These are phyloP conservation scores for Poeciliopsis paucimaculata DNA, from an alignment of 2,797 vertebrate species.

Conservation along the genomic window DNA sequence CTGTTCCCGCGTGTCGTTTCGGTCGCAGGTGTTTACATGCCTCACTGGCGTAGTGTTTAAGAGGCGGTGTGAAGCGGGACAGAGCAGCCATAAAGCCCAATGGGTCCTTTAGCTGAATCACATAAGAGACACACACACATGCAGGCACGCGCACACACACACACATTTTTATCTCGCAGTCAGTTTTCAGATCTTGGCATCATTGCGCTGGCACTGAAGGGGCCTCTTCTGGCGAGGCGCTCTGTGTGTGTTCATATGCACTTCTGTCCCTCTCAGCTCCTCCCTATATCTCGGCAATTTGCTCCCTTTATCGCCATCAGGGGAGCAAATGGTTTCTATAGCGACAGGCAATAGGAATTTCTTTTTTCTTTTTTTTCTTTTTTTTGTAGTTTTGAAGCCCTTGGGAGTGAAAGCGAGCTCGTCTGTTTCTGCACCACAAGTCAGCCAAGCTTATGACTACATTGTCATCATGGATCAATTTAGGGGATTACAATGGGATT, in stretches of 20 bases:
- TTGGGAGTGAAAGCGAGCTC: slow-evolving; percentile 4
- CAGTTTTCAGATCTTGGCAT: slow-evolving; percentile 64
- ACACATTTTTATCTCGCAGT: slow-evolving; percentile 42
- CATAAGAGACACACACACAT: slow-evolving; percentile 5
- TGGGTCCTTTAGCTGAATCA: slow-evolving; percentile 31
- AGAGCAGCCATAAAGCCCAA: slow-evolving; percentile 29
- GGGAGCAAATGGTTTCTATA: slow-evolving; percentile 79
- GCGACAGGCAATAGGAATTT: slow-evolving; percentile 65
- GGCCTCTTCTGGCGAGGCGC: slow-evolving; percentile 27
- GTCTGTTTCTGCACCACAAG: slow-evolving; percentile 15
- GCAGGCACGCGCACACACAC: not conserved
- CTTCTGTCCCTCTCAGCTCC: slow-evolving; percentile 47
- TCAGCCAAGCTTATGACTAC: slow-evolving; percentile 16
- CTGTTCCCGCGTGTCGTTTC: slow-evolving; percentile 8
- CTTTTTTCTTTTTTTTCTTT: slow-evolving; percentile 14
- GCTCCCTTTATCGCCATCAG: slow-evolving; percentile 72
- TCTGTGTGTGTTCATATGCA: slow-evolving; percentile 1
- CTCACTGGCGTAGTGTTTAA: slow-evolving; percentile 32
- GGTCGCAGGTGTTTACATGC: slow-evolving; percentile 38
- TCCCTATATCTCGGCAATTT: slow-evolving; percentile 67
- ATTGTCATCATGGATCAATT: slow-evolving; percentile 18
- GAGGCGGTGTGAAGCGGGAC: slow-evolving; percentile 33
- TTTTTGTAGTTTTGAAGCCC: slow-evolving; percentile 39
- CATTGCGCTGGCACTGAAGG: slow-evolving; percentile 45
- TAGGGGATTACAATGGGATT: not conserved